phyloP scores from a whole-genome alignment of 2,113 vertebrate species.

The Colaptes auratus region DNA sequence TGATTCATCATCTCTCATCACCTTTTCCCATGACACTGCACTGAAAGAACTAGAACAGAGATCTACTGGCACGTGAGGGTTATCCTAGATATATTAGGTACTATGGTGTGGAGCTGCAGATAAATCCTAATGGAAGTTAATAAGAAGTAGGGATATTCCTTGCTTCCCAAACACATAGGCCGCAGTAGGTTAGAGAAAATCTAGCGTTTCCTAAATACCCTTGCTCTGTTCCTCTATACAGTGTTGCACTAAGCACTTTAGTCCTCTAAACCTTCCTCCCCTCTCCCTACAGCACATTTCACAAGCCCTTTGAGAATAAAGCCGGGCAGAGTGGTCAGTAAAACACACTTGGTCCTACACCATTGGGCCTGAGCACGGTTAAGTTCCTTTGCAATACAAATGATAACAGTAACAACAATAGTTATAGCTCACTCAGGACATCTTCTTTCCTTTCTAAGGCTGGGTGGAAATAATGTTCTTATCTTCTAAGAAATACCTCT shows the following conservation, averaged over 20 bases:
- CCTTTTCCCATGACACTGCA: neutral
- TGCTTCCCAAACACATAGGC: neutral
- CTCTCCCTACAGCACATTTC: neutral
- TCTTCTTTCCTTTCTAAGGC: conserved; percentile 36
- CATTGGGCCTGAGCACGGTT: neutral
- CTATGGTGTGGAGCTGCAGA: neutral
- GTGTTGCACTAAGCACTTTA: neutral
- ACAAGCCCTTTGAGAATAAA: neutral
- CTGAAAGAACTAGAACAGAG: neutral
- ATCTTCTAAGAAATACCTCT: conserved; percentile 60
- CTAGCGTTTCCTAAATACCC: neutral
- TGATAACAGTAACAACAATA: conserved; percentile 30
- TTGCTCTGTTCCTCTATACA: neutral
- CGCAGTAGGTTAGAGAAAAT: rapidly evolving
- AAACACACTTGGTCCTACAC: neutral
- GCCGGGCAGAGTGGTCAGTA: neutral
- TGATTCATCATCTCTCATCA: neutral
- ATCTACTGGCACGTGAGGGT: neutral
- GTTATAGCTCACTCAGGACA: neutral
- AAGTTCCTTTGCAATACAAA: neutral
- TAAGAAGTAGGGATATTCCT: neutral
- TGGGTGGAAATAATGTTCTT: conserved; percentile 36
- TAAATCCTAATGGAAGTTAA: neutral
- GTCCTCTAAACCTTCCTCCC: neutral
- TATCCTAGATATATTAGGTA: neutral